A percentile compares a stretch with the other conserved stretches of the same genome.
These are phyloP conservation scores for Trissolcus brochymenae DNA, from an alignment of 2,888 invertebrate genomes.

Conservation along the genomic window DNA sequence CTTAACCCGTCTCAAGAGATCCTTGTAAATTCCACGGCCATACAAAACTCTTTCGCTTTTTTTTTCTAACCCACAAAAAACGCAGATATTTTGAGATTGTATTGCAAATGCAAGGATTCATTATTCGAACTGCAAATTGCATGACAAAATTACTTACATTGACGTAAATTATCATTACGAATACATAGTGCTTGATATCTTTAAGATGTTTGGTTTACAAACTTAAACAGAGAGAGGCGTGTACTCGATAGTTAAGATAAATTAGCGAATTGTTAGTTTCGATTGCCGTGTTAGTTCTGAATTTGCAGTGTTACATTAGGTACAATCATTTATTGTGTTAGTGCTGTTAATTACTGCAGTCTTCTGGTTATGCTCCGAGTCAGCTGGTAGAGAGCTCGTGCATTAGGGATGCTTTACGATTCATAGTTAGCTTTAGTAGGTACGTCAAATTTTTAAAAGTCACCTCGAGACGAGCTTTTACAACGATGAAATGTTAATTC, in stretches of 20 bases:
- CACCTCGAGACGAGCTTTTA: conserved; percentile 34
- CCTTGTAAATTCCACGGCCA: conserved; percentile 46
- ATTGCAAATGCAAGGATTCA: neutral
- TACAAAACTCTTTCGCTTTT: conserved; percentile 28
- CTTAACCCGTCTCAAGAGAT: conserved; percentile 52
- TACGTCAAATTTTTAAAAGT: conserved; percentile 24
- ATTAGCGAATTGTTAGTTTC: neutral
- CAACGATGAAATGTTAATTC: conserved; percentile 37
- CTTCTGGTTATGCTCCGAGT: conserved; percentile 19
- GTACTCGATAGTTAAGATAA: neutral
- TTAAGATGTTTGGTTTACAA: neutral
- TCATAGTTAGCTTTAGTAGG: conserved; percentile 22
- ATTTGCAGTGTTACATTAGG: neutral
- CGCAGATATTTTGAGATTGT: neutral
- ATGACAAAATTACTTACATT: too few species aligned
- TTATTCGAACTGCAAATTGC: neutral
- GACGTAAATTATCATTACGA: too few species aligned
- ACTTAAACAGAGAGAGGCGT: neutral
- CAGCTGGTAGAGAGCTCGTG: conserved; percentile 15
- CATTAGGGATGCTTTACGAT: conserved; percentile 17
- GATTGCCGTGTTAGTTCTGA: conserved; percentile 3
- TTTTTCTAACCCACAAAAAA: conserved; percentile 42
- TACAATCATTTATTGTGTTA: conserved; percentile 20
- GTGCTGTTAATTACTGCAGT: conserved; percentile 25
- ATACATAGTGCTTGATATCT: neutral